These are phyloP conservation scores for Chrysolina oricalcia DNA, from an alignment of 2,888 invertebrate genomes.

Conservation along the genomic window DNA sequence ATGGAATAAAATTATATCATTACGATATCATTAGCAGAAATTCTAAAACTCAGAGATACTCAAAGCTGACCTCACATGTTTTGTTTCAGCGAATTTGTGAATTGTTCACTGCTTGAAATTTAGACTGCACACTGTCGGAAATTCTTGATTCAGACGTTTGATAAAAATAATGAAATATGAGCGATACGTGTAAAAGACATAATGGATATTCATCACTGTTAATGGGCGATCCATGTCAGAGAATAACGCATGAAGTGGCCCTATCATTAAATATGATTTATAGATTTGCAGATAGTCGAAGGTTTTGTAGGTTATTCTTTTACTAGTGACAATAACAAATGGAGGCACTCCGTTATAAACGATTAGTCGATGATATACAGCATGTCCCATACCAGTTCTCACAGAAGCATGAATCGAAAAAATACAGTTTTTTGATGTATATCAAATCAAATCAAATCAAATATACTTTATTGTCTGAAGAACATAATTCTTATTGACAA, in stretches of 20 bases:
- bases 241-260: conserved; percentile 7
- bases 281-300: neutral
- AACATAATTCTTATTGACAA: too few relatives aligned
- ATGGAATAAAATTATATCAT: too few relatives aligned
- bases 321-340: neutral
- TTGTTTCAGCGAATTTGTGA: neutral
- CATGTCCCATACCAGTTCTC: neutral
- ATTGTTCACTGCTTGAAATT: neutral
- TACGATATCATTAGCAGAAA: too few relatives aligned
- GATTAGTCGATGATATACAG: neutral
- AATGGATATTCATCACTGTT: conserved; percentile 8
- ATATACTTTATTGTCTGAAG: too few relatives aligned
- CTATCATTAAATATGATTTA: neutral
- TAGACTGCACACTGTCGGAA: neutral
- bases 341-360: neutral
- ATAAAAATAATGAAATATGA: conserved; percentile 1
- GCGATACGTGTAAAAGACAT: neutral
- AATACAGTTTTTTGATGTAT: neutral
- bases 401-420: neutral
- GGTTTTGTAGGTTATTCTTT: neutral
- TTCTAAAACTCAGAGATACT: too few relatives aligned
- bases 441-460: too few relatives aligned
- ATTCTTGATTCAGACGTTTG: neutral
- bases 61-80: neutral
- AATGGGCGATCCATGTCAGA: conserved; percentile 3